A percentile compares a stretch with the other conserved stretches of the same genome.
Conservation (phyloP, 2,888 invertebrate species). For the Amblyteles armatorius region DNA sequence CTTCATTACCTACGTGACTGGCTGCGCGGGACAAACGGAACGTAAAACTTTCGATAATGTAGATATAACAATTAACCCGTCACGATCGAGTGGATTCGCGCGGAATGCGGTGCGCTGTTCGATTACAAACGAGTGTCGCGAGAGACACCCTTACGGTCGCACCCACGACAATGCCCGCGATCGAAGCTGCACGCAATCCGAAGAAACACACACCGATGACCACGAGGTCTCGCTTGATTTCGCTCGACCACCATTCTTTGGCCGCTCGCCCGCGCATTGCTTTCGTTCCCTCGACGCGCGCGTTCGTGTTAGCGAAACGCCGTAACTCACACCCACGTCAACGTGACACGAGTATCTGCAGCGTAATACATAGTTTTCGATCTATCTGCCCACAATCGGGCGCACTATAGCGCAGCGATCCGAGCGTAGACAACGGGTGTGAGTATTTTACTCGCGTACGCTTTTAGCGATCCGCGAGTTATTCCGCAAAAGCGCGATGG, state of each 20-base stretch:
- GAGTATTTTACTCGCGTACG: background rate
- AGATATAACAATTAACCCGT: constrained; percentile 4
- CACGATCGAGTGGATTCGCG: constrained; percentile 51
- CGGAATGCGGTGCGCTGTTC: constrained; percentile 28
- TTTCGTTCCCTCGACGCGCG: constrained; percentile 62
- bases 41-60: background rate
- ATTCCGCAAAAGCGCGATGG: too few species aligned
- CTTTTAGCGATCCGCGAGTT: too few species aligned
- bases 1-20: background rate
- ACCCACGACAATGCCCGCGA: constrained; percentile 48
- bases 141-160: constrained; percentile 40
- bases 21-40: background rate
- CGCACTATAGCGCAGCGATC: constrained; percentile 24
- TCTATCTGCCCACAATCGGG: constrained; percentile 45
- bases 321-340: constrained; percentile 77
- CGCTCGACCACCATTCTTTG: constrained; percentile 67
- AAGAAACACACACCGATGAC: constrained; percentile 34
- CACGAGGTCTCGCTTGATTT: constrained; percentile 64
- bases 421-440: background rate
- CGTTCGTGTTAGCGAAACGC: constrained; percentile 65
- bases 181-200: constrained; percentile 35
- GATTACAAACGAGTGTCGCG: constrained; percentile 12
- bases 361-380: constrained; percentile 53
- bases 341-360: constrained; percentile 40
- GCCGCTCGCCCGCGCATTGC: constrained; percentile 62